Base-by-base conservation (phyloP, 2,888 invertebrate genomes). In the Candidula unifasciata region DNA sequence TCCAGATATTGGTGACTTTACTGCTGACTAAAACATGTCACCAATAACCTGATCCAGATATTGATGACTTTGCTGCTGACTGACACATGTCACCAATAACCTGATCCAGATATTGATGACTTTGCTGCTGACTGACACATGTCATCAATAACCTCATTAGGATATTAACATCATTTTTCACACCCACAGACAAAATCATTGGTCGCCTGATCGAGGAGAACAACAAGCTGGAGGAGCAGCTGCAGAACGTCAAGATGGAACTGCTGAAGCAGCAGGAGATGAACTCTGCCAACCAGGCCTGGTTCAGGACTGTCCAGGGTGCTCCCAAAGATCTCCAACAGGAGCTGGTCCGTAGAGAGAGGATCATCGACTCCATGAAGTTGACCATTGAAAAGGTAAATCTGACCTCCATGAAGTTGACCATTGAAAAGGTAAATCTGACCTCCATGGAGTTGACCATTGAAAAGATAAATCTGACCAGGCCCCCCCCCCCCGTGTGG, bases 351-450 rank as follows among this genome's bases (percentile, higher is more conserved):
- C 35, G 33, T 2, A 33, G 78, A 64, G 78, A 78, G 37, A 78
- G 78, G 27, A 64, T 78, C 64, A 78, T 78, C 3, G 78, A 78
- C 37, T 78, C 78, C 60, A 60, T 78, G 78, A 78, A 78, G n/a
- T n/a, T 78, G 2, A 60, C 60, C 60, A 78, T 78, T 64, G 78
- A 78, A 78, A 78, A 78, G 78, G 78, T 80, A 16, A 16, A 21
- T 16, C 1, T 71, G 21, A 35, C 27, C 13, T 27, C 71, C 44
- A 13, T 44, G 44, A 44, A 44, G 6, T n/a, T n/a, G n/a, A n/a
- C n/a, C n/a, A n/a, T n/a, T n/a, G n/a, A n/a, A n/a, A n/a, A n/a
- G n/a, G n/a, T n/a, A n/a, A n/a, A n/a, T n/a, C n/a, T n/a, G n/a
- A n/a, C n/a, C 37, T 78, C 78, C 60, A 60, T 78, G 78, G 64